These are phyloP conservation scores for Chionis minor DNA, from an alignment of 2,113 vertebrate genomes.

Conservation along the genomic window DNA sequence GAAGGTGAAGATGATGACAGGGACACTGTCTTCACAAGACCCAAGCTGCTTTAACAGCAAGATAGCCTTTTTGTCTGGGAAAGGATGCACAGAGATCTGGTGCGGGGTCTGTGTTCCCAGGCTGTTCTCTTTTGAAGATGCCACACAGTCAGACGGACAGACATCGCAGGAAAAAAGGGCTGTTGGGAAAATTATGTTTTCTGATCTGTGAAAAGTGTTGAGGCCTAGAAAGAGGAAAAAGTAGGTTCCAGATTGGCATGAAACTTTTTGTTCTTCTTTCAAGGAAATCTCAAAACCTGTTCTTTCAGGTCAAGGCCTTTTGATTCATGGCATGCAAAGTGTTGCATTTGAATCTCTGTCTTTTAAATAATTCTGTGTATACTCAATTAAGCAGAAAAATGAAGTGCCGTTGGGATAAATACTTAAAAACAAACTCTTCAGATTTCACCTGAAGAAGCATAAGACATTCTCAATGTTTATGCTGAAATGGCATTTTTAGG, in stretches of 20 bases:
- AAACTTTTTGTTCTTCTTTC: neutral
- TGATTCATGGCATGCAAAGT: neutral
- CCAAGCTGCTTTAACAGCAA: neutral
- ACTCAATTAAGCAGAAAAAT: neutral
- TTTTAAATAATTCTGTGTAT: neutral
- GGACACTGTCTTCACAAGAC: neutral
- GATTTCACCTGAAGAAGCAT: neutral
- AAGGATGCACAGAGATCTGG: neutral
- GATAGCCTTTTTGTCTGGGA: neutral
- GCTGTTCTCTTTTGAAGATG: neutral
- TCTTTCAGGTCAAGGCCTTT: neutral
- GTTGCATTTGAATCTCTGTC: neutral
- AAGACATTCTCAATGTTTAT: neutral
- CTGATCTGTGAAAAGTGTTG: neutral
- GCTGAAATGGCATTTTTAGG: neutral
- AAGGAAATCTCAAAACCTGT: neutral
- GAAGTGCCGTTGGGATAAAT: neutral
- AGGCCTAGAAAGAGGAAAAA: neutral
- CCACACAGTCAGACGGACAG: neutral
- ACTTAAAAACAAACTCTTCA: neutral
- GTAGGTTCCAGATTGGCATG: neutral
- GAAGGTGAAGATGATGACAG: accelerated
- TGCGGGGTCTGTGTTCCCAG: neutral
- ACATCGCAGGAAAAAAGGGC: neutral
- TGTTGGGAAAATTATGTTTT: neutral